Evolutionary conservation across 2,113 vertebrate genomes (phyloP).

Genomic region (Saguinus imperator): DNA sequence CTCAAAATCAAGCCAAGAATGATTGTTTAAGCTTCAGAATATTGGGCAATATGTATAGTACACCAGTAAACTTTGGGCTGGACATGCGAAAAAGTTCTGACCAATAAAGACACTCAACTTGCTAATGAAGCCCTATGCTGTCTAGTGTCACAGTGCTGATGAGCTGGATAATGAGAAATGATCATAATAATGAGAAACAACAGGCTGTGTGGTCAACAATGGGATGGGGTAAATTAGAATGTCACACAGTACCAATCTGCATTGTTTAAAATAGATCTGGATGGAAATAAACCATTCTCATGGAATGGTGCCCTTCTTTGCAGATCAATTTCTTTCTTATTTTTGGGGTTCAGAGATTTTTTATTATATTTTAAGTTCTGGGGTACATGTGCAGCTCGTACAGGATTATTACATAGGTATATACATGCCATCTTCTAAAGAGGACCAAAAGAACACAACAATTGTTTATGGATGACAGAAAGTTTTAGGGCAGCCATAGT

Average conservation of each 20-base stretch:
- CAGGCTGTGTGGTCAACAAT: background rate
- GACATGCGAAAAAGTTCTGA: background rate
- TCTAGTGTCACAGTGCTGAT: background rate
- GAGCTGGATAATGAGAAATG: slow-evolving; percentile 29
- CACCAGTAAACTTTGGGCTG: background rate
- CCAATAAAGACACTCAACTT: background rate
- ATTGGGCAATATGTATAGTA: background rate
- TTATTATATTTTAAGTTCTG: too few relatives aligned
- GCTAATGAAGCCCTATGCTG: background rate
- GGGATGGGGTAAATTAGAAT: slow-evolving; percentile 4
- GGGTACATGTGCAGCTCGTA: too few relatives aligned
- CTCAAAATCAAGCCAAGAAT: slow-evolving; percentile 29
- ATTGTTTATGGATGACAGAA: too few relatives aligned
- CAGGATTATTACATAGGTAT: too few relatives aligned
- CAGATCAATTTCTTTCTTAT: background rate
- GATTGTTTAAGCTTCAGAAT: background rate
- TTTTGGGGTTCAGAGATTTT: too few relatives aligned
- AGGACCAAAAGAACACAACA: too few relatives aligned
- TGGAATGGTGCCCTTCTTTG: slow-evolving; percentile 30
- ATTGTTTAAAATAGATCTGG: slow-evolving; percentile 2
- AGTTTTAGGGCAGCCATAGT: too few relatives aligned
- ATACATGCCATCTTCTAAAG: too few relatives aligned
- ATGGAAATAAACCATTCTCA: slow-evolving; percentile 50
- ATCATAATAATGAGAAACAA: slow-evolving; percentile 39
- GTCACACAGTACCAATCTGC: slow-evolving; percentile 27